Evolutionary conservation across 2,888 invertebrate genomes (phyloP), one percentile per base, ranked within the genome.

Genomic region (Bombylius discolor): DNA sequence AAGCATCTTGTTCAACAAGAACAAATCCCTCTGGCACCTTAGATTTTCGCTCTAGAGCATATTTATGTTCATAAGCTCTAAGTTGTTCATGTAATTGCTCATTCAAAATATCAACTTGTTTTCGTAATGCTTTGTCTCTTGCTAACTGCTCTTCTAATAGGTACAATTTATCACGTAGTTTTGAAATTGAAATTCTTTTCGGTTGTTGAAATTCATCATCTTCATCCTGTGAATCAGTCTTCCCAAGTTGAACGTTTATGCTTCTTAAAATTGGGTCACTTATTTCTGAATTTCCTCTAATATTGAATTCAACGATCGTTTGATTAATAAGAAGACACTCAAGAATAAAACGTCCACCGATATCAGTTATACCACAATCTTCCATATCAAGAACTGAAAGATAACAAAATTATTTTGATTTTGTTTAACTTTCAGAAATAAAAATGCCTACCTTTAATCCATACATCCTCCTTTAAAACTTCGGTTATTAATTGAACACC

Each of bases 391-490:
- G 65, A 1, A 85, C 89, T 72, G 55, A 12, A 36, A 42, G 34
- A 9, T 47, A 8, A 23, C 14, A 1, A 23, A 47, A 47, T 52
- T 58, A 49, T 32, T 39, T 8, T 9, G 6, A 13, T 44, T n/a
- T 44, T 3, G 3, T 39, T 39, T 9, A 39, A 23, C 14, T n/a
- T 14, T 4, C 1, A 23, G 6, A n/a, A 9, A 34, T 49, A 34
- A 5, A 14, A 36, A 14, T 49, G 11, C 13, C 56, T 59, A 81
- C 82, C 78, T 75, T 86, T 87, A 32, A 89, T 79, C 89, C 89
- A 89, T 52, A 87, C 77, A 68, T 88, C 89, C 66, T 89, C 89
- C 51, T 82, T 79, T 6, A 89, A 75, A 23, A 84, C 82, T 45
- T 86, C 83, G 0, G 85, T 71, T 44, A 89, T 78, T 31, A 76